phyloP scores from a whole-genome alignment of 2,113 vertebrate genomes.

The Machaerirhynchus nigripectus region DNA sequence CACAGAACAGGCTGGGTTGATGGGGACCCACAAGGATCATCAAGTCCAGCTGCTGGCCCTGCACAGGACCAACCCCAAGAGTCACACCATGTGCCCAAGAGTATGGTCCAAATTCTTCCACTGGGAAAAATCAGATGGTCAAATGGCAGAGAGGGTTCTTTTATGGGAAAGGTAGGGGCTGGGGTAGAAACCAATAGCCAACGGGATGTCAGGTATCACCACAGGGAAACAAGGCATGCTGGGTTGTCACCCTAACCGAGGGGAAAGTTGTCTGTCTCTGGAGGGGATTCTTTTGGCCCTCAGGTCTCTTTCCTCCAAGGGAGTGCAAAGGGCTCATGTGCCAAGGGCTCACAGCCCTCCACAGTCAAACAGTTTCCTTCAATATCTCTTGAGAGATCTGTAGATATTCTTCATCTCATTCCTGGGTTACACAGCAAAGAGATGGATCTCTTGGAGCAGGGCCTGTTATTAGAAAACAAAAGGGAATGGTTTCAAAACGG shows the following conservation, averaged over 20 bases:
- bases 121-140: not conserved
- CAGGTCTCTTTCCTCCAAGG: too few species aligned
- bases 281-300: too few species aligned
- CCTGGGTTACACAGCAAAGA: not conserved
- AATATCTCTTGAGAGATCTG: not conserved
- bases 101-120: not conserved
- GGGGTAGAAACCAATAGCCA: too few species aligned
- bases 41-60: not conserved
- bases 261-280: too few species aligned
- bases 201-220: too few species aligned
- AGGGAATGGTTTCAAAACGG: not conserved
- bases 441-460: not conserved
- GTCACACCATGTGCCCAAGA: fast-evolving
- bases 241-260: too few species aligned
- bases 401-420: not conserved
- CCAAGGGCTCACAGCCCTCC: too few species aligned
- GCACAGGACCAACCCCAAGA: not conserved
- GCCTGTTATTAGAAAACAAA: not conserved
- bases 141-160: too few species aligned
- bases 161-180: too few species aligned
- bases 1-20: not conserved
- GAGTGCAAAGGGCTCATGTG: too few species aligned
- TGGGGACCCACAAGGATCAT: not conserved
- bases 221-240: too few species aligned
- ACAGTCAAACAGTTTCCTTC: not conserved